phyloP scores from a whole-genome alignment of 2,888 invertebrate species.

The Drosophila pseudotalamancana region DNA sequence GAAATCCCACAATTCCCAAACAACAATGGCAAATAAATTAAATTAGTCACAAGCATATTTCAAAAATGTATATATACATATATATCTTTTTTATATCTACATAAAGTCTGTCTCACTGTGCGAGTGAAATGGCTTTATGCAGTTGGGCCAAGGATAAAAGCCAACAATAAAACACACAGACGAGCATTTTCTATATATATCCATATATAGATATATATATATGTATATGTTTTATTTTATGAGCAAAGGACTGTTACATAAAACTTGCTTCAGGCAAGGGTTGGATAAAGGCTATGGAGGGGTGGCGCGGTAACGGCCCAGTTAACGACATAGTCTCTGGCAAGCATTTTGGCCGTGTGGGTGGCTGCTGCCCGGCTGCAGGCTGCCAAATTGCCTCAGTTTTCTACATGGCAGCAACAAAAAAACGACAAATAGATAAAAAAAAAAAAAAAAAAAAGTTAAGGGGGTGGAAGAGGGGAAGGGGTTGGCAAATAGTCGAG shows the following conservation, averaged over 20 bases:
- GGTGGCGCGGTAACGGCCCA: slow-evolving; percentile 18
- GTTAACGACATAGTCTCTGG: slow-evolving; percentile 55
- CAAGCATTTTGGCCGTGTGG: slow-evolving; percentile 31
- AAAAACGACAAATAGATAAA: neutral
- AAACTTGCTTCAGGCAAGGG: slow-evolving; percentile 63
- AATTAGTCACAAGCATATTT: slow-evolving; percentile 79
- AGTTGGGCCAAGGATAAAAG: slow-evolving; percentile 63
- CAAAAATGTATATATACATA: slow-evolving; percentile 48
- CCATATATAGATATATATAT: slow-evolving; percentile 34
- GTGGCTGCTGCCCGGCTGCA: slow-evolving; percentile 29
- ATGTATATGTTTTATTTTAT: slow-evolving; percentile 62
- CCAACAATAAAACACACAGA: slow-evolving; percentile 55
- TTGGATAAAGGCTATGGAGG: slow-evolving; percentile 13
- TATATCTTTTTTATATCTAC: slow-evolving; percentile 38
- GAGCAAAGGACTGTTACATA: slow-evolving; percentile 67
- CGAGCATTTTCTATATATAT: slow-evolving; percentile 51
- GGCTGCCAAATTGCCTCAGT: slow-evolving; percentile 57
- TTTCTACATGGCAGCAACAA: slow-evolving; percentile 19
- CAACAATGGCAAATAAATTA: slow-evolving; percentile 77
- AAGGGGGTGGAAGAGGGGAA: neutral
- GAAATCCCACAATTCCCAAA: slow-evolving; percentile 72
- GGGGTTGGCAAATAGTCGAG: slow-evolving; percentile 2
- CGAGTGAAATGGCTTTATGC: too few species aligned
- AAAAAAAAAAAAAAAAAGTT: slow-evolving; percentile 30
- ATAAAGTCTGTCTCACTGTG: slow-evolving; percentile 25